Percentiles rank a stretch among this genome's conserved stretches.
These are phyloP conservation scores for Tragelaphus buxtoni DNA, from an alignment of 2,113 vertebrate species.

Conservation along the genomic window DNA sequence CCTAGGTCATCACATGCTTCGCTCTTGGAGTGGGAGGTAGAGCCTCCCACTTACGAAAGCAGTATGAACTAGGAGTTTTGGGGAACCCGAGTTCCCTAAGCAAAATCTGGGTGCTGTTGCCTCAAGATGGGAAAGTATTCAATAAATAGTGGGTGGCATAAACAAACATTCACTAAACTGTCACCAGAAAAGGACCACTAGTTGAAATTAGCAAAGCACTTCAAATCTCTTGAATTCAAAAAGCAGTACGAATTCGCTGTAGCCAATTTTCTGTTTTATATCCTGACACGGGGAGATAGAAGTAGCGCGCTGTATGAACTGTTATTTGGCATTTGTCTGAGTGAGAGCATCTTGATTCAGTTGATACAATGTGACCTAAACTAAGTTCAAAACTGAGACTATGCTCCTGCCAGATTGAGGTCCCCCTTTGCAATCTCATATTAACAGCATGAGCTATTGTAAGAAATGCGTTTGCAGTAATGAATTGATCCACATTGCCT, in stretches of 20 bases:
- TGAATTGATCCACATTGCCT: not conserved
- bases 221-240: not conserved
- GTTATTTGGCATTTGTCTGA: not conserved
- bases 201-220: not conserved
- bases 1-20: not conserved
- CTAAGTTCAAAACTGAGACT: not conserved
- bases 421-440: not conserved
- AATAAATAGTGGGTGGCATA: not conserved
- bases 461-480: not conserved
- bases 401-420: not conserved
- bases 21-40: rapidly evolving
- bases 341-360: not conserved
- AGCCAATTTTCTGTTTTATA: not conserved
- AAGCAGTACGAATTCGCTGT: not conserved
- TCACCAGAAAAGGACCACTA: not conserved
- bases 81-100: not conserved
- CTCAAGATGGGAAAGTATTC: not conserved
- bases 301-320: not conserved
- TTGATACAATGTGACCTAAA: not conserved
- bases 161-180: not conserved
- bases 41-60: not conserved
- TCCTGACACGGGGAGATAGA: not conserved
- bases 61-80: not conserved
- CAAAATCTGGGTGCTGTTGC: not conserved
- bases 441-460: not conserved